Evolutionary conservation across 2,797 vertebrate genomes (phyloP).

Genomic region (Parambassis ranga): DNA sequence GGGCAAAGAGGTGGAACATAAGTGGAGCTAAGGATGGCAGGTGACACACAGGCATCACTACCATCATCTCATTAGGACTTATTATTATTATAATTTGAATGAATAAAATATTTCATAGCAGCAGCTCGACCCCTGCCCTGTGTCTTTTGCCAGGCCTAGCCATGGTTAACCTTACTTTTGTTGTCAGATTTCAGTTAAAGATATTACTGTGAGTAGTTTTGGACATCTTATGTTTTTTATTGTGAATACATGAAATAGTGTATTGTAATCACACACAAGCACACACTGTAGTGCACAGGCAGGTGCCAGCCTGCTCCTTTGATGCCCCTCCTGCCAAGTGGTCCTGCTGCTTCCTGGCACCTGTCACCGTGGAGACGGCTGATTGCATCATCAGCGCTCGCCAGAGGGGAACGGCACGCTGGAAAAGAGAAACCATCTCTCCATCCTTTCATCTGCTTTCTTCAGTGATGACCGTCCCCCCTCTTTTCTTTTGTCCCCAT

Average conservation of each 20-base stretch:
- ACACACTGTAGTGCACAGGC: constrained; percentile 31
- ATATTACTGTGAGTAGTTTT: constrained; percentile 30
- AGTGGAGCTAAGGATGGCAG: too few relatives aligned
- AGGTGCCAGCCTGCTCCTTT: constrained; percentile 65
- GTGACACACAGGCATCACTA: background rate
- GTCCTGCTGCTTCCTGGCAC: constrained; percentile 75
- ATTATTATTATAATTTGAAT: background rate
- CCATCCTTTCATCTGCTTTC: constrained; percentile 70
- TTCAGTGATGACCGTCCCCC: constrained; percentile 48
- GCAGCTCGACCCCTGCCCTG: background rate
- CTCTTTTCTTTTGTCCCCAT: constrained; percentile 51
- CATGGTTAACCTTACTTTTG: constrained; percentile 3
- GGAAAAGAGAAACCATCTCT: constrained; percentile 67
- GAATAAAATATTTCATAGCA: background rate
- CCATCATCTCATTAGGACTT: background rate
- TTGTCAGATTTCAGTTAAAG: constrained; percentile 9
- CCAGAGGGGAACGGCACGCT: constrained; percentile 64
- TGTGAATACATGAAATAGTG: constrained; percentile 26
- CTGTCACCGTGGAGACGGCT: constrained; percentile 78
- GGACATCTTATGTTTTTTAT: constrained; percentile 5
- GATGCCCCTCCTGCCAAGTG: constrained; percentile 69
- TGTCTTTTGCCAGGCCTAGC: background rate
- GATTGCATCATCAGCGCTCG: constrained; percentile 77
- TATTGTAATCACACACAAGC: background rate
- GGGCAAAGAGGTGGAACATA: too few relatives aligned